phyloP scores from a whole-genome alignment of 2,888 invertebrate species.

The Thymelicus lineola region DNA sequence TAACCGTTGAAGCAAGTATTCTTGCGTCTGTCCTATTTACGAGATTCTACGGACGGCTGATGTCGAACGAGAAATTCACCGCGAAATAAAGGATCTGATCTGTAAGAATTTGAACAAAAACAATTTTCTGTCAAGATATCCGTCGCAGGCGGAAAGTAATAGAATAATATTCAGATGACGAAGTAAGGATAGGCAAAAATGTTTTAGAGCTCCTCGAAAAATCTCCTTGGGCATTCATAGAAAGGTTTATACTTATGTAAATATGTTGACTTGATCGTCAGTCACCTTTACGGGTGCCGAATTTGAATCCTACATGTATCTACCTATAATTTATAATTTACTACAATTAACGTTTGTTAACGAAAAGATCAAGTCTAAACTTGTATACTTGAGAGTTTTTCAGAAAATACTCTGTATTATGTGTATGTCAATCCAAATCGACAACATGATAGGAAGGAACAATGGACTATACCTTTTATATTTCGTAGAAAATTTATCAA shows the following conservation, averaged over 20 bases:
- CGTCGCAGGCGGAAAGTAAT: conserved; percentile 56
- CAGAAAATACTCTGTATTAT: no score
- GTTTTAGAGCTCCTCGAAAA: conserved; percentile 52
- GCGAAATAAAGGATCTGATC: conserved; percentile 49
- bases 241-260: conserved; percentile 3
- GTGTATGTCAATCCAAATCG: no score
- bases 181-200: conserved; percentile 57
- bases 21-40: conserved; percentile 23
- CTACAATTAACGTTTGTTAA: no score
- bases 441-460: no score
- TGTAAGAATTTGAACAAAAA: conserved; percentile 54
- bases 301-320: no score
- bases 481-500: no score
- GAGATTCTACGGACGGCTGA: neutral
- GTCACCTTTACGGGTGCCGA: no score
- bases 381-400: no score
- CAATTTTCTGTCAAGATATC: conserved; percentile 55
- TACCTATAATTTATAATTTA: no score
- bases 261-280: no score
- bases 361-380: no score
- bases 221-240: conserved; percentile 42
- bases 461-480: no score
- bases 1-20: conserved; percentile 23
- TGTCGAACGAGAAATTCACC: conserved; percentile 27
- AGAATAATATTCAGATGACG: conserved; percentile 66